Percentiles rank a stretch among this genome's conserved stretches.
These are phyloP conservation scores for Leiothrix lutea DNA, from an alignment of 2,113 vertebrate species.

Conservation along the genomic window DNA sequence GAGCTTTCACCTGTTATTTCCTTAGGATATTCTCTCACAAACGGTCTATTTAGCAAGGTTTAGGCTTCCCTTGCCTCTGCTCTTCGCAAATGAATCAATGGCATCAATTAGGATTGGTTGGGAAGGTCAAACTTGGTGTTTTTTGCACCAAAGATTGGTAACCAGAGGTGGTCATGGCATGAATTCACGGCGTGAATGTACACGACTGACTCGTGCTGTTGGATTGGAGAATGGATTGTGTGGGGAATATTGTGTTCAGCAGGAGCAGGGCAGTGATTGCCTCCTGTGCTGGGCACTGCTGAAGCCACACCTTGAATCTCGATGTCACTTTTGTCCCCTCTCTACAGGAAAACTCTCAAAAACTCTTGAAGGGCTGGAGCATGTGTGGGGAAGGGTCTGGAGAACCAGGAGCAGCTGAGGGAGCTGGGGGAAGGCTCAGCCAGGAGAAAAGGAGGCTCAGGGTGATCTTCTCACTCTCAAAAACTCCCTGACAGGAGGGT, in stretches of 20 bases:
- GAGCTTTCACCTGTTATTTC: not conserved
- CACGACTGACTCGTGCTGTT: rapidly evolving
- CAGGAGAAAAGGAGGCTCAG: not conserved
- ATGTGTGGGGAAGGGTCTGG: not conserved
- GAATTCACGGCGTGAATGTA: not conserved
- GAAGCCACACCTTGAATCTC: not conserved
- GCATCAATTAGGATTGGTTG: not conserved
- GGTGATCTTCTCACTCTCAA: rapidly evolving
- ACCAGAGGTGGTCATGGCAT: not conserved
- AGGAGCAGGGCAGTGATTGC: rapidly evolving
- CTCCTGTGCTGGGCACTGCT: not conserved
- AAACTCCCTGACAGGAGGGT: not conserved
- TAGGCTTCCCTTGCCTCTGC: not conserved
- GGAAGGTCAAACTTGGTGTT: not conserved
- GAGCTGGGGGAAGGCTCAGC: not conserved
- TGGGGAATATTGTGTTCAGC: not conserved
- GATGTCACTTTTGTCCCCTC: not conserved
- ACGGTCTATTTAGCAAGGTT: not conserved
- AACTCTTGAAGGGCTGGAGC: not conserved
- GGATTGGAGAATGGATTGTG: not conserved
- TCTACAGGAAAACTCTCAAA: rapidly evolving
- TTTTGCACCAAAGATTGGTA: rapidly evolving
- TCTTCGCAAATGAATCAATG: not conserved
- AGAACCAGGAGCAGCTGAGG: not conserved
- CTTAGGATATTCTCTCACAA: not conserved